These are phyloP conservation scores for Adelosebastes latens DNA, from an alignment of 2,797 vertebrate genomes.

Conservation along the genomic window DNA sequence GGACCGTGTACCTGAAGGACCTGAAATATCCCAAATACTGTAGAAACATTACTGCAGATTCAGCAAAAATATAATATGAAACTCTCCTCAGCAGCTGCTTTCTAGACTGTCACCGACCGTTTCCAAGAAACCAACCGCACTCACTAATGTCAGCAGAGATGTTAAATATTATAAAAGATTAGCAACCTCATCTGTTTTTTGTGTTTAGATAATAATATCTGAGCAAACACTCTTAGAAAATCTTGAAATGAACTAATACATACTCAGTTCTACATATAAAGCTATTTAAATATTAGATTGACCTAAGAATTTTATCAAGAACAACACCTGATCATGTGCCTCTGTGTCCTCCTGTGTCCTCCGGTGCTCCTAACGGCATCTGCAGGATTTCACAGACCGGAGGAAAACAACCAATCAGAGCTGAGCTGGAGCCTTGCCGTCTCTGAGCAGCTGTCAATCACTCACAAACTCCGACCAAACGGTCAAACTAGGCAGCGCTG, in stretches of 20 bases:
- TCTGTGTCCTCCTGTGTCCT: too few relatives aligned
- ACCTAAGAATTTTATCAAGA: background rate
- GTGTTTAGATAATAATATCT: background rate
- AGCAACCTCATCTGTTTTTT: background rate
- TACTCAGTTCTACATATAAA: background rate
- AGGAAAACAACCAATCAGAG: too few relatives aligned
- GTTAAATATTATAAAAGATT: background rate
- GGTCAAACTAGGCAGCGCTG: too few relatives aligned
- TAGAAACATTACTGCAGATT: background rate
- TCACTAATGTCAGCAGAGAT: background rate
- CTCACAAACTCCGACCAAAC: too few relatives aligned
- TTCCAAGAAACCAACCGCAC: background rate
- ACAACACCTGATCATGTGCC: background rate
- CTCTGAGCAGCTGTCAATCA: too few relatives aligned
- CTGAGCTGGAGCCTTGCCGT: too few relatives aligned
- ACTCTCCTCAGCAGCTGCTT: background rate
- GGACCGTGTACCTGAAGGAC: background rate
- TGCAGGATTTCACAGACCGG: too few relatives aligned
- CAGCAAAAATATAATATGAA: background rate
- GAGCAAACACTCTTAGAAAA: background rate
- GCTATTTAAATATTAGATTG: background rate
- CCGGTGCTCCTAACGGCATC: too few relatives aligned
- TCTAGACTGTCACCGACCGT: background rate
- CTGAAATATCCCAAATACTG: background rate
- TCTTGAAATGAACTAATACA: background rate